Percentiles rank a stretch among this genome's conserved stretches.
Evolutionary conservation across 1,140 invertebrate species (phyloP).

Genomic region (Trichoplusia ni): DNA sequence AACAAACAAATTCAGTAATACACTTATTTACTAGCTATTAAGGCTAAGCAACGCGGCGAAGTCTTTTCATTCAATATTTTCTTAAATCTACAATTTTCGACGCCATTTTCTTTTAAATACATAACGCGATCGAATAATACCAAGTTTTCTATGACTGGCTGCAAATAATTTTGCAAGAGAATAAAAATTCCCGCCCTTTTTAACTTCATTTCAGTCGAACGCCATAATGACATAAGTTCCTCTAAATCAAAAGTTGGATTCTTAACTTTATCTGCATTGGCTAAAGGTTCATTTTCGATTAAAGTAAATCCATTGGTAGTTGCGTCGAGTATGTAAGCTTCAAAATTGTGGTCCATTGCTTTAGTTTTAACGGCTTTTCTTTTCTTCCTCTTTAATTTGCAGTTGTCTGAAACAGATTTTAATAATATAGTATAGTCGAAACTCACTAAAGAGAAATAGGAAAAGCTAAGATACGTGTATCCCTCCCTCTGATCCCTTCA

Average conservation of each 20-base stretch:
- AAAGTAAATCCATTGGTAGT: constrained; percentile 59
- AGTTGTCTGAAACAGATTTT: constrained; percentile 79
- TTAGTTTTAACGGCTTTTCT: constrained; percentile 82
- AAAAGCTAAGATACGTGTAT: no score
- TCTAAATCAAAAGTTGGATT: constrained; percentile 41
- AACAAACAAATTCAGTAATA: background rate
- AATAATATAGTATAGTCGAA: background rate
- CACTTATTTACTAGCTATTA: constrained; percentile 65
- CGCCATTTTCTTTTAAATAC: constrained; percentile 83
- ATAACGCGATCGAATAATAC: constrained; percentile 85
- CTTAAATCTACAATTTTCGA: constrained; percentile 77
- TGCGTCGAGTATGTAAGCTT: constrained; percentile 80
- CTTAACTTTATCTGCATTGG: constrained; percentile 9
- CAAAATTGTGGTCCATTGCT: constrained; percentile 76
- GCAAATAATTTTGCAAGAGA: constrained; percentile 65
- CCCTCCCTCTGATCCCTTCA: no score
- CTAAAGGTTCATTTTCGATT: constrained; percentile 24
- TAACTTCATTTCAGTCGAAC: constrained; percentile 63
- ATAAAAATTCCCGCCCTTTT: constrained; percentile 73
- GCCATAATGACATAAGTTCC: constrained; percentile 60
- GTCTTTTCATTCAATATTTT: constrained; percentile 82
- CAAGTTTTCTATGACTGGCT: constrained; percentile 86
- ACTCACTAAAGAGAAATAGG: background rate
- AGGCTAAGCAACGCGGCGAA: constrained; percentile 83
- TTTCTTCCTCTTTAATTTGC: constrained; percentile 80